These are phyloP conservation scores for Trigoniulus corallinus DNA, from an alignment of 1,140 invertebrate genomes.

Conservation along the genomic window DNA sequence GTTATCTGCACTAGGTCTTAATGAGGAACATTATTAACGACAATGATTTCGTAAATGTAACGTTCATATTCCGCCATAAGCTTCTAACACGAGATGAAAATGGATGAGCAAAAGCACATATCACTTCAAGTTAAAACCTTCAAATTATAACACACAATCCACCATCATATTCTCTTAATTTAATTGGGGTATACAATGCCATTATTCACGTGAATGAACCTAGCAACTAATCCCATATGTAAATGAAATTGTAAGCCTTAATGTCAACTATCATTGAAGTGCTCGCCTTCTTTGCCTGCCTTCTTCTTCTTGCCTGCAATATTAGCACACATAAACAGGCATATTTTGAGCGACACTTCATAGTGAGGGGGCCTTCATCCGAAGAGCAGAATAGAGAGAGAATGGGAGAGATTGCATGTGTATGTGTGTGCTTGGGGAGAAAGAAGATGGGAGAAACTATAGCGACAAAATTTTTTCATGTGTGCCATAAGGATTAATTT, in stretches of 20 bases:
- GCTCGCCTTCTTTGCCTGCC: not conserved
- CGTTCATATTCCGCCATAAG: too few species aligned
- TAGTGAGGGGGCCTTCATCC: not conserved
- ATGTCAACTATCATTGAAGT: not conserved
- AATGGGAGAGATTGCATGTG: not conserved
- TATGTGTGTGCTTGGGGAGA: too few species aligned
- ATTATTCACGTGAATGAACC: conserved; percentile 3
- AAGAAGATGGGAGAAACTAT: too few species aligned
- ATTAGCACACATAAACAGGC: not conserved
- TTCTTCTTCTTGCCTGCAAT: too few species aligned
- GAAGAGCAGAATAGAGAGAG: not conserved
- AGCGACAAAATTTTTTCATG: too few species aligned
- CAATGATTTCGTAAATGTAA: not conserved
- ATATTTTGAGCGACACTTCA: not conserved
- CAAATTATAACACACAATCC: conserved; percentile 2
- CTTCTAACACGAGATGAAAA: too few species aligned
- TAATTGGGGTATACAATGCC: not conserved
- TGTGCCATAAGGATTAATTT: too few species aligned
- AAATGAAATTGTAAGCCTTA: conserved; percentile 3
- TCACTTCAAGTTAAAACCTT: not conserved
- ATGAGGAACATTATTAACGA: conserved; percentile 3
- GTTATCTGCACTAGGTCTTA: too few species aligned
- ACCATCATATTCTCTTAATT: conserved; percentile 4
- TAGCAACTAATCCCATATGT: conserved; percentile 3
- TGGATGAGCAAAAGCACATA: not conserved